phyloP scores from a whole-genome alignment of 2,888 invertebrate species.

The Psylliodes chrysocephalus region DNA sequence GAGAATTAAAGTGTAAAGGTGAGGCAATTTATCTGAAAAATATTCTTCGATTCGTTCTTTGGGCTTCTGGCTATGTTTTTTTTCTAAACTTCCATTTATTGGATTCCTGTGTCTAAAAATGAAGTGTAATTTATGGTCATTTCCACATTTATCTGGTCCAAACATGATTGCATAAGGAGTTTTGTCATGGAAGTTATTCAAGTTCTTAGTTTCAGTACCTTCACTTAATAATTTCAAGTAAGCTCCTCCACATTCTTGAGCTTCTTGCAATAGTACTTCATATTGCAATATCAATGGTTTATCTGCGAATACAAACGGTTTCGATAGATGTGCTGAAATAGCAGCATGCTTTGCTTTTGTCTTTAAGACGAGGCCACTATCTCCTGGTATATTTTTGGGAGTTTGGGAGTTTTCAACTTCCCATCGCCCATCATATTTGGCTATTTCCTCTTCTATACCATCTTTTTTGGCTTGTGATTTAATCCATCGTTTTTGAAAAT shows the following conservation, averaged over 20 bases:
- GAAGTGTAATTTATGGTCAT: slow-evolving; percentile 90
- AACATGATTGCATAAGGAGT: slow-evolving; percentile 99
- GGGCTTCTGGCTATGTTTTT: slow-evolving; percentile 96
- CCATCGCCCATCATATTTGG: slow-evolving; percentile 94
- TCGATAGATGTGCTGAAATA: slow-evolving; percentile 80
- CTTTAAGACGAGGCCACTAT: slow-evolving; percentile 87
- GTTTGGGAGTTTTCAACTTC: slow-evolving; percentile 79
- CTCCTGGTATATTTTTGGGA: slow-evolving; percentile 80
- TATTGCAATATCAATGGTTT: slow-evolving; percentile 93
- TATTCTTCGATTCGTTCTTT: slow-evolving; percentile 84
- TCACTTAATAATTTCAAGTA: slow-evolving; percentile 93
- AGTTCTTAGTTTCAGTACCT: slow-evolving; percentile 71
- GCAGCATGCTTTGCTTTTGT: slow-evolving; percentile 98
- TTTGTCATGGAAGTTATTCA: slow-evolving; percentile 91
- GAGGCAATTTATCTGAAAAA: slow-evolving; percentile 93
- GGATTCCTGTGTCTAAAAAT: slow-evolving; percentile 96
- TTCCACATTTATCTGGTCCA: slow-evolving; percentile 99
- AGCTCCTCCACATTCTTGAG: slow-evolving; percentile 98
- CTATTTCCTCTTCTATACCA: slow-evolving; percentile 84
- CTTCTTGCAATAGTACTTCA: slow-evolving; percentile 89
- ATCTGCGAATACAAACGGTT: slow-evolving; percentile 83
- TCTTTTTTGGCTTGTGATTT: slow-evolving; percentile 88
- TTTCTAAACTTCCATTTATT: slow-evolving; percentile 85
- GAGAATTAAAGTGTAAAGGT: slow-evolving; percentile 83
- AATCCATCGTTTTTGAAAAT: slow-evolving; percentile 84